Conservation (phyloP, 2,113 vertebrate genomes). For the Lepus europaeus region DNA sequence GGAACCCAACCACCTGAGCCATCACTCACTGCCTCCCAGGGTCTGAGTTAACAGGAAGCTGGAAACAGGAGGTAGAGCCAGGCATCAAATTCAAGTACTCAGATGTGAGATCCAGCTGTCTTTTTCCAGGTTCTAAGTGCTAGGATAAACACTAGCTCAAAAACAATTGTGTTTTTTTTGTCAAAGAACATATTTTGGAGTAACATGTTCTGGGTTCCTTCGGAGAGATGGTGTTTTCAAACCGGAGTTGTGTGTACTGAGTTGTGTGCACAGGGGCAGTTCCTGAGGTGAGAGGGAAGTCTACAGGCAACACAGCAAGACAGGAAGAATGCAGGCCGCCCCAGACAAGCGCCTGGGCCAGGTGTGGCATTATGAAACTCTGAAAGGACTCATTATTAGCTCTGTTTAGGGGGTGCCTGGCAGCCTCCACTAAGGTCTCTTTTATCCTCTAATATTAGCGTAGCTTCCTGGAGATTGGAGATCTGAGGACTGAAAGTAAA, state of each 20-base stretch:
- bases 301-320: not conserved
- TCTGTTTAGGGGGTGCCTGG: not conserved
- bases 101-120: too few species aligned
- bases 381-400: not conserved
- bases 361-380: not conserved
- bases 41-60: too few species aligned
- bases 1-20: too few species aligned
- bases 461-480: not conserved
- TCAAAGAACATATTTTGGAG: not conserved
- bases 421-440: not conserved
- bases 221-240: not conserved
- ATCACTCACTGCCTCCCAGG: too few species aligned
- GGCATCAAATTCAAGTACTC: too few species aligned
- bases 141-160: not conserved
- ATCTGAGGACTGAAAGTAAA: not conserved
- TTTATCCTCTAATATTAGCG: not conserved
- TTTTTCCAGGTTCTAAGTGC: too few species aligned
- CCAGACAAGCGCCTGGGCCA: not conserved
- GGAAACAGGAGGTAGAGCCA: too few species aligned
- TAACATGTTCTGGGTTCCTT: not conserved
- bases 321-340: not conserved
- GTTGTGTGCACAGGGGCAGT: too few species aligned
- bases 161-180: not conserved
- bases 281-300: not conserved
- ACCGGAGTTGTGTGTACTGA: too few species aligned